Conservation (phyloP, 2,888 invertebrate genomes). For the Poecilus cupreus region DNA sequence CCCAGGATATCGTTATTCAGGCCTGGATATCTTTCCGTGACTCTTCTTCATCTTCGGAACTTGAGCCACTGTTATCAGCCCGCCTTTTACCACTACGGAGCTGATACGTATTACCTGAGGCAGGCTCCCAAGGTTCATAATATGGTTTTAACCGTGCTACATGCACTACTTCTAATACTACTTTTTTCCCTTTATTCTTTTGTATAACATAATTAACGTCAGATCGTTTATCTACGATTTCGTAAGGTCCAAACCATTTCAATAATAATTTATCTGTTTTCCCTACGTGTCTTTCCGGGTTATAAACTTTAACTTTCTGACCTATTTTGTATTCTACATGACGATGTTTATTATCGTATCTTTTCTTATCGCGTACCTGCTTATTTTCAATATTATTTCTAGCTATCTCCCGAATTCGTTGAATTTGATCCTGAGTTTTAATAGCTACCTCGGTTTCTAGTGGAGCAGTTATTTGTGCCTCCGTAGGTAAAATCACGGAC, state of each 20-base stretch:
- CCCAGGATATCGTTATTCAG: no score
- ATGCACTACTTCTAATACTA: no score
- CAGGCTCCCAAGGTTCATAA: conserved; percentile 61
- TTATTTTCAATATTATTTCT: conserved; percentile 60
- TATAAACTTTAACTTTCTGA: conserved; percentile 63
- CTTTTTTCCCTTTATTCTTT: conserved; percentile 49
- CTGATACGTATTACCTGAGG: background rate
- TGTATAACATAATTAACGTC: conserved; percentile 62
- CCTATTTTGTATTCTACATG: conserved; percentile 60
- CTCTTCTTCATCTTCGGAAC: no score
- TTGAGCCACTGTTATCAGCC: no score
- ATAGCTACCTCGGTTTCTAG: background rate
- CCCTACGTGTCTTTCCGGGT: conserved; percentile 63
- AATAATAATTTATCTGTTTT: conserved; percentile 63
- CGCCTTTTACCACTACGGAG: background rate
- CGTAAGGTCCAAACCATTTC: conserved; percentile 63
- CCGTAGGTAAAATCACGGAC: conserved; percentile 61
- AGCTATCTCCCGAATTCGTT: conserved; percentile 52
- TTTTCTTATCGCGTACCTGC: conserved; percentile 62
- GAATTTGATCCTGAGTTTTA: background rate
- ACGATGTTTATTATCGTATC: conserved; percentile 63
- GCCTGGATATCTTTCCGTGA: no score
- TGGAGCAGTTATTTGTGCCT: conserved; percentile 54
- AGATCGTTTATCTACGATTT: conserved; percentile 59
- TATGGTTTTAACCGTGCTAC: conserved; percentile 61